phyloP scores from a whole-genome alignment of 1,140 invertebrate genomes.

The Cherax destructor region DNA sequence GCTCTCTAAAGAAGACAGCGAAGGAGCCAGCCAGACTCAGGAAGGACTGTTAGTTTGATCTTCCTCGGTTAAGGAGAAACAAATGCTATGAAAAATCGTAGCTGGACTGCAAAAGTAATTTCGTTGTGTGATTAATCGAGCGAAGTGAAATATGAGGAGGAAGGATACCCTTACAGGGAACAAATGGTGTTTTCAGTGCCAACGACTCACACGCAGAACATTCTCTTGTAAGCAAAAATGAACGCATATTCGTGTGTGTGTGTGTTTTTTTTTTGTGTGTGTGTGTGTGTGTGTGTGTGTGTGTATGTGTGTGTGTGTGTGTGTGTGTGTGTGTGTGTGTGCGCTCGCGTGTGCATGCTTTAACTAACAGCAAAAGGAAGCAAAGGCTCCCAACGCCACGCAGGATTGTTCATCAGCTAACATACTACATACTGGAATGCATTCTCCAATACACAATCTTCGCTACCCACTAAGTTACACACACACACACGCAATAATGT shows the following conservation, averaged over 20 bases:
- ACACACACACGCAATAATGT: no score
- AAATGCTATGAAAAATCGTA: neutral
- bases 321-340: neutral
- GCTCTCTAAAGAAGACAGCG: no score
- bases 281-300: neutral
- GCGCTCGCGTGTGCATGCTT: neutral
- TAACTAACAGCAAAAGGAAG: no score
- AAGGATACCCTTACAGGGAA: neutral
- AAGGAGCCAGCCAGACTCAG: neutral
- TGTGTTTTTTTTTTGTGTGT: neutral
- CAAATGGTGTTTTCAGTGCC: neutral
- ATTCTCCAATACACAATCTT: no score
- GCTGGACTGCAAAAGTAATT: neutral
- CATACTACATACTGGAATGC: no score
- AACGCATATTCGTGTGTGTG: neutral
- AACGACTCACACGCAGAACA: neutral
- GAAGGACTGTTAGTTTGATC: neutral
- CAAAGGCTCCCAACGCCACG: no score
- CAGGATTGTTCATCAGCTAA: no score
- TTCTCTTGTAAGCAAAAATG: neutral
- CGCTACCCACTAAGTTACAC: no score
- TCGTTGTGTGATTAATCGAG: neutral
- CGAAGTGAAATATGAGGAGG: neutral
- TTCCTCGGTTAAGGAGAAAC: neutral
- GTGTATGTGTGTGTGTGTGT: conserved; percentile 3